Conservation (phyloP, 1,140 invertebrate species). For the Brachionus rubens region DNA sequence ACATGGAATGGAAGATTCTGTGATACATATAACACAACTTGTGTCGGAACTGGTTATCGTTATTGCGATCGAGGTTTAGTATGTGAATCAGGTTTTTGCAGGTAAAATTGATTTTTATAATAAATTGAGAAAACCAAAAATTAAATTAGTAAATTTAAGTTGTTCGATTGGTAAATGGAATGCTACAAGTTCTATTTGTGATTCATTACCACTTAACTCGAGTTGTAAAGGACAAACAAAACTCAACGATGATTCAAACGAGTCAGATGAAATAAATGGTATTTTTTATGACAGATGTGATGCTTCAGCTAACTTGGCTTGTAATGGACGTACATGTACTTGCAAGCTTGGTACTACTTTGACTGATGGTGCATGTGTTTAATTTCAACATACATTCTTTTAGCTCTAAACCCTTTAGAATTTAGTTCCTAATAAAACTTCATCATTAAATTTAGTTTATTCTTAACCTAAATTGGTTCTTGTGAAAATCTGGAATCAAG, state of each 20-base stretch:
- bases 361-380: not conserved
- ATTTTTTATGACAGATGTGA: not conserved
- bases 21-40: constrained; percentile 2
- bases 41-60: not conserved
- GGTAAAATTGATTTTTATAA: not conserved
- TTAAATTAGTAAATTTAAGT: not conserved
- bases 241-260: not conserved
- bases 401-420: too few species aligned
- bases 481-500: too few species aligned
- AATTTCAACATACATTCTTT: not conserved
- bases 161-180: not conserved
- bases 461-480: too few species aligned
- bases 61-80: not conserved
- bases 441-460: too few species aligned
- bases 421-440: too few species aligned
- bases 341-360: not conserved
- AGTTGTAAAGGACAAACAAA: too few species aligned
- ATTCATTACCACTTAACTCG: not conserved
- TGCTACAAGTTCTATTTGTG: not conserved
- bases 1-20: constrained; percentile 5
- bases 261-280: not conserved
- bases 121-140: not conserved
- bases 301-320: not conserved
- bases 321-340: not conserved
- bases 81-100: not conserved